Evolutionary conservation across 1,140 invertebrate species (phyloP).

Genomic region (Euglossa dilemma): DNA sequence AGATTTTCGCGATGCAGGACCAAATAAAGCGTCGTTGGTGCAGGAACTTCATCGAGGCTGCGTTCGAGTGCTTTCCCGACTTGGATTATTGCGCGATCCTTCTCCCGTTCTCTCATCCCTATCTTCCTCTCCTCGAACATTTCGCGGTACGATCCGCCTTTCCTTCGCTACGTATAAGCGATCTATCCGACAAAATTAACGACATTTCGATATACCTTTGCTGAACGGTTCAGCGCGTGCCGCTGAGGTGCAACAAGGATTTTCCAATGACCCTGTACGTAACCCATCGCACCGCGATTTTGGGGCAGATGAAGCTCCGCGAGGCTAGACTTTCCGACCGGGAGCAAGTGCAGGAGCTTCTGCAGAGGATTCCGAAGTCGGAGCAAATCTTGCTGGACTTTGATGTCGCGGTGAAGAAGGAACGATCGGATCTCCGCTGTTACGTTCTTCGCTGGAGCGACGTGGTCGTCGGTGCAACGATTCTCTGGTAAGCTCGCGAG

Average conservation of each 20-base stretch:
- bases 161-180: too few species aligned
- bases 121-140: conserved; percentile 85
- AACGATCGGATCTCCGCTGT: conserved; percentile 28
- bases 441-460: conserved; percentile 81
- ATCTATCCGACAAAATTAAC: neutral
- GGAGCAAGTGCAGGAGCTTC: conserved; percentile 57
- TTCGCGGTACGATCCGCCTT: conserved; percentile 83
- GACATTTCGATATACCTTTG: neutral
- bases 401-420: conserved; percentile 32
- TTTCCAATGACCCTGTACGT: conserved; percentile 86
- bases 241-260: conserved; percentile 82
- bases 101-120: conserved; percentile 84
- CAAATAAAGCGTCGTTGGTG: conserved; percentile 80
- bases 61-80: conserved; percentile 87
- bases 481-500: conserved; percentile 68
- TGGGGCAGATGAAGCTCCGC: conserved; percentile 75
- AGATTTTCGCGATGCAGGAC: conserved; percentile 54
- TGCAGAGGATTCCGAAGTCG: conserved; percentile 57
- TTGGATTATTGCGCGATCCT: conserved; percentile 86
- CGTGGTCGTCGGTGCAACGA: conserved; percentile 81
- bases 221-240: conserved; percentile 82
- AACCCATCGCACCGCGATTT: conserved; percentile 84
- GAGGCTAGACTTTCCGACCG: conserved; percentile 60
- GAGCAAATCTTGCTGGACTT: conserved; percentile 66
- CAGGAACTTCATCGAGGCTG: conserved; percentile 84